phyloP scores from a whole-genome alignment of 2,113 vertebrate genomes.

The Tetrax tetrax region DNA sequence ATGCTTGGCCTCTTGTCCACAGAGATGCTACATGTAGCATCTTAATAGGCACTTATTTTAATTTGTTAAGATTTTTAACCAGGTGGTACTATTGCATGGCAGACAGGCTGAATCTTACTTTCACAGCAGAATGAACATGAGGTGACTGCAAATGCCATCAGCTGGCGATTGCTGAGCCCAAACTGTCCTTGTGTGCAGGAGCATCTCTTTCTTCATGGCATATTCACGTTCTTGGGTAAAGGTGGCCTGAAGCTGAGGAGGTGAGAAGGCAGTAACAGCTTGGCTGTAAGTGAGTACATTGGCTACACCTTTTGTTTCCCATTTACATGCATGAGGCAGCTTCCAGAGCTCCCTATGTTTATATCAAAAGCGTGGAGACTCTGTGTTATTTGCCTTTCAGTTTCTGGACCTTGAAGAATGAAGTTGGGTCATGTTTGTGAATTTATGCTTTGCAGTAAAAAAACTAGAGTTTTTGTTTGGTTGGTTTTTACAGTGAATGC shows the following conservation, averaged over 20 bases:
- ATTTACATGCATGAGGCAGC: neutral
- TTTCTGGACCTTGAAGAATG: neutral
- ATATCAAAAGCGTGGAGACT: neutral
- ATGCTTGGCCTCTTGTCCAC: neutral
- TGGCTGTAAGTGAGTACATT: neutral
- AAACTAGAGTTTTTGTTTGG: neutral
- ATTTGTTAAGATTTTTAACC: neutral
- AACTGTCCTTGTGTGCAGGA: neutral
- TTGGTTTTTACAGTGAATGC: neutral
- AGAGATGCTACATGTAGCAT: neutral
- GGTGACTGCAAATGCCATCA: neutral
- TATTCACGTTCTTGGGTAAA: neutral
- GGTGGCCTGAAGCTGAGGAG: neutral
- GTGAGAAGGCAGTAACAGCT: neutral
- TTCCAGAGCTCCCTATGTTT: neutral
- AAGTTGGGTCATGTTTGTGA: neutral
- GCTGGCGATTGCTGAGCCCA: neutral
- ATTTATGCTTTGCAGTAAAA: neutral
- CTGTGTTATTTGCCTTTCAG: neutral
- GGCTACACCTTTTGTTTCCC: neutral
- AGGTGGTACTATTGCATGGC: neutral
- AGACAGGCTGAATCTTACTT: neutral
- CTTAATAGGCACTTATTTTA: neutral
- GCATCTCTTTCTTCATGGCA: neutral
- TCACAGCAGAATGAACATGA: neutral